Base-by-base conservation (phyloP, 2,113 vertebrate species). In the Anthoscopus minutus region DNA sequence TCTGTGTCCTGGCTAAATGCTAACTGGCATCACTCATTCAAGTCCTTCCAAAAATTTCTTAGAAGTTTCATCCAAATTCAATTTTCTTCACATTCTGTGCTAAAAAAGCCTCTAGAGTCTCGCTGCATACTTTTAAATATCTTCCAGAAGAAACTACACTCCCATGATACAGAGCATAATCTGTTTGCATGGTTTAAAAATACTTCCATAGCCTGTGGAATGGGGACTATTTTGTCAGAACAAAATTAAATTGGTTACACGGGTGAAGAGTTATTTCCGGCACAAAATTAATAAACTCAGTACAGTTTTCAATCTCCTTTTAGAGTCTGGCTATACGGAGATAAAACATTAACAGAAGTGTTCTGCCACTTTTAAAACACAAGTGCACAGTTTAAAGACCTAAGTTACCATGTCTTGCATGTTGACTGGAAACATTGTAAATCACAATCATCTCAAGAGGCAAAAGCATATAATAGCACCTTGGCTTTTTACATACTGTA, bases 21-120 rank as follows among this genome's bases (percentile, higher is more conserved):
- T 94, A 89, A 88, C 51, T 93, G 66, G 84, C 66, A 91, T 65
- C 70, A 19, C 45, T 86, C 25, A 66, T 80, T 92, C 7, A 6
- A 30, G 6, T 66, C 47, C 72, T 90, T 77, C 82, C 82, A 93
- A 86, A 95, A 93, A 88, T 88, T 90, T 38, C 67, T 89, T 64
- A 66, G 35, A 91, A 90, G 67, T 86, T 96, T 60, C 42, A 92
- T 90, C 81, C 85, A 95, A 96, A 94, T 73, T 78, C 47, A 86
- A 80, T 94, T 93, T 96, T 92, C 79, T 93, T 89, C 95, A 92
- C 85, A 89, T 93, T 91, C 67, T 0, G 0, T 37, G 62, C 85
- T 74, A 92, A 67, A 81, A 94, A 86, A 73, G 40, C 31, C 74
- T 57, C 62, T 56, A 65, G 60, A 87, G 77, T 33, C 56, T 78